Percentiles rank a stretch among this genome's conserved stretches.
Evolutionary conservation across 2,113 vertebrate genomes (phyloP).

Genomic region (Macaca mulatta): DNA sequence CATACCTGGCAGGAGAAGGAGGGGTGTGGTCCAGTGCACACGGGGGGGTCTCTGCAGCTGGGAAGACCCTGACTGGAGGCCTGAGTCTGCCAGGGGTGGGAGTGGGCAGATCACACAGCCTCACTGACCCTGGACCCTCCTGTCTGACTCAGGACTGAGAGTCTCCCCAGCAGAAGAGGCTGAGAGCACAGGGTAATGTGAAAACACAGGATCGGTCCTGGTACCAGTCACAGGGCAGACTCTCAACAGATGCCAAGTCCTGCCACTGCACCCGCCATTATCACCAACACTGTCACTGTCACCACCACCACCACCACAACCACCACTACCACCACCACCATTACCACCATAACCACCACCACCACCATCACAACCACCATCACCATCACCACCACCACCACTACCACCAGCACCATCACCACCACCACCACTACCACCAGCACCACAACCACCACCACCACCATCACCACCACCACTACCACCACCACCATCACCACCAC

Average conservation of each 20-base stretch:
- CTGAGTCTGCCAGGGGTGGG: not conserved
- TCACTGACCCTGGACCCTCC: not conserved
- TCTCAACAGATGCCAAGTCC: not conserved
- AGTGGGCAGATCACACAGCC: too few species aligned
- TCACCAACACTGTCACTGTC: not conserved
- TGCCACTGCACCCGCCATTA: not conserved
- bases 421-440: rapidly evolving
- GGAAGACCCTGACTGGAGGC: not conserved
- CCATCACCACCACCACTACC: rapidly evolving
- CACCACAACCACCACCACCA: not conserved
- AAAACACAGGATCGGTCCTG: not conserved
- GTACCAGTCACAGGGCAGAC: too few species aligned
- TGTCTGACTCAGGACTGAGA: too few species aligned
- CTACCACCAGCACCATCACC: too few species aligned
- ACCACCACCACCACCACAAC: not conserved
- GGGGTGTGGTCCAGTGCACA: not conserved
- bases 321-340: not conserved
- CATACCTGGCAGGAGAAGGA: too few species aligned
- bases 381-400: rapidly evolving
- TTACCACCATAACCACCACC: rapidly evolving
- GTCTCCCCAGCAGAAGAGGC: not conserved
- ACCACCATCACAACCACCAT: not conserved
- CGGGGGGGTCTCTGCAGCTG: not conserved
- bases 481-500: rapidly evolving
- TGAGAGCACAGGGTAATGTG: not conserved